Evolutionary conservation across 2,888 invertebrate genomes (phyloP), one percentile per base, ranked within the genome.

Genomic region (Koerneria pararmatus): DNA sequence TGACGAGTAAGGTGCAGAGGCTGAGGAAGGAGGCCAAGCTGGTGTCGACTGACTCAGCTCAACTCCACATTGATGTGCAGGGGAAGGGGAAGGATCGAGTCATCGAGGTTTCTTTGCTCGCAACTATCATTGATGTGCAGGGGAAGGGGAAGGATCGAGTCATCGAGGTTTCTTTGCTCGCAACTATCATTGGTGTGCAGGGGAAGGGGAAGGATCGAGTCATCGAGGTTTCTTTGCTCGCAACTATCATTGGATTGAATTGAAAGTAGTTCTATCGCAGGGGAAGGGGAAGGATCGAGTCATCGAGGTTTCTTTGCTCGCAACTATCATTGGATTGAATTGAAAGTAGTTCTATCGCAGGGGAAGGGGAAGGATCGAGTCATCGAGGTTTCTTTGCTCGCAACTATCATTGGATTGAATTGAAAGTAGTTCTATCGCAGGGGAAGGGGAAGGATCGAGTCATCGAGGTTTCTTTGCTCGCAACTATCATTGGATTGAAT

Each of bases 1-100:
- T 54, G 31, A 91, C 95, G 69, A 98, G 97, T 84, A 89, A 97
- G 66, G 88, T 98, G 35, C 98, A 99, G 84, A 95, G 94, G 84
- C 87, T 98, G 15, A 87, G 97, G 68, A 99, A 99, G 85, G 93
- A 76, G 67, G 82, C 77, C 15, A 80, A 80, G 34, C 71, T 82
- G 6, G 68, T 76, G 1, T 69, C 75, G 6, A 77, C 77, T 19
- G 76, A 80, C 57, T 34, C 53, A 19, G 81, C 80, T 3, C 59
- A 66, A 8, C 74, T 76, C 22, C 73, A 75, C 62, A 66, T 74
- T 53, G 66, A 68, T 3, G 71, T 79, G 48, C 31, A n/a, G 31
- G 61, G n/a, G 3, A 61, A 61, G 61, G 61, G 48, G 19, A n/a
- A 32, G 1, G 19, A 1, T 46, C 11, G 29, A 32, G 5, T 4